phyloP scores from a whole-genome alignment of 2,113 vertebrate species.

The Romanogobio albipinnatus region DNA sequence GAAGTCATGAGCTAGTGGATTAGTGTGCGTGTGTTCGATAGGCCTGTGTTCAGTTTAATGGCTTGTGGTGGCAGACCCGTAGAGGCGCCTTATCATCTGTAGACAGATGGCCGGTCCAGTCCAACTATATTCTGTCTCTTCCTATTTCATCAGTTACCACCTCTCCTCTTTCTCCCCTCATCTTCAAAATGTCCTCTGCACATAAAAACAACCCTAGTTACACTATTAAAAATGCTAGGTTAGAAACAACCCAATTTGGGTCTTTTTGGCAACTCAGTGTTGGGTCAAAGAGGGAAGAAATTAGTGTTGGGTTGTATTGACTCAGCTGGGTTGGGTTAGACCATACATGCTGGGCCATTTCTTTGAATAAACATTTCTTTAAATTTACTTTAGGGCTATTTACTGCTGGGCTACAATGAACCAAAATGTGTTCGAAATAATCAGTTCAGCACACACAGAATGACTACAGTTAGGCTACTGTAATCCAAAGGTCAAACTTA shows the following conservation, averaged over 20 bases:
- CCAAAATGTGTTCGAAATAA: neutral
- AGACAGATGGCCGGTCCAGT: constrained; percentile 41
- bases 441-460: neutral
- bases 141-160: constrained; percentile 8
- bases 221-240: neutral
- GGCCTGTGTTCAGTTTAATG: neutral
- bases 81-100: constrained; percentile 37
- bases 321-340: neutral
- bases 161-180: neutral
- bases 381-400: neutral
- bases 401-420: neutral
- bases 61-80: constrained; percentile 22
- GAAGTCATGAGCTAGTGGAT: neutral
- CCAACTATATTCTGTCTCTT: constrained; percentile 31
- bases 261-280: neutral
- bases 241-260: neutral
- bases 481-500: neutral
- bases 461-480: neutral
- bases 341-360: neutral
- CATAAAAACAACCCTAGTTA: neutral
- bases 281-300: no score
- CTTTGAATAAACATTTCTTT: neutral
- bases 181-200: neutral
- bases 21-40: constrained; percentile 1
- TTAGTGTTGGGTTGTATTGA: neutral